A percentile compares a stretch with the other conserved stretches of the same genome.
These are phyloP conservation scores for Drosophila longiperda DNA, from an alignment of 2,888 invertebrate genomes.

Conservation along the genomic window DNA sequence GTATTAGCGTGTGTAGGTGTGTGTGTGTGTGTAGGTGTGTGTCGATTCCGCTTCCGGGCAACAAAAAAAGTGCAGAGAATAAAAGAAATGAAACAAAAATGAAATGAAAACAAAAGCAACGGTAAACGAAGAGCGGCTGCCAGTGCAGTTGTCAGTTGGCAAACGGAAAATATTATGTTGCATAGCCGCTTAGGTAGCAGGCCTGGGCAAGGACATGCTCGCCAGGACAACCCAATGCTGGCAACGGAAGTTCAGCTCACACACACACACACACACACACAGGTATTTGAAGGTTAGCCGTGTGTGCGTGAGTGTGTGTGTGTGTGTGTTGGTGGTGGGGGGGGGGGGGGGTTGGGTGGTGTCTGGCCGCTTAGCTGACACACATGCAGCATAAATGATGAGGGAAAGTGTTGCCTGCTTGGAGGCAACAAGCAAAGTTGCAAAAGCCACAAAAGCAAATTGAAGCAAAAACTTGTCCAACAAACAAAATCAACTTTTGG, in stretches of 20 bases:
- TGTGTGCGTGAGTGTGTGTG: too few species aligned
- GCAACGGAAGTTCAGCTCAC: conserved; percentile 55
- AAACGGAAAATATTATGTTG: conserved; percentile 72
- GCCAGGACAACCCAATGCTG: conserved; percentile 41
- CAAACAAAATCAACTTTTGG: not conserved
- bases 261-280: conserved; percentile 23
- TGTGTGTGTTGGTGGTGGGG: too few species aligned
- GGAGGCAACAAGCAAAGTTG: conserved; percentile 8
- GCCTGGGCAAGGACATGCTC: conserved; percentile 43
- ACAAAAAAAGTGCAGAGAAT: conserved; percentile 6
- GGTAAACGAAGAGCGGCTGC: conserved; percentile 38
- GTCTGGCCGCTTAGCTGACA: conserved; percentile 40
- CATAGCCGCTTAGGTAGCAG: conserved; percentile 47
- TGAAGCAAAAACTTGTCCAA: not conserved
- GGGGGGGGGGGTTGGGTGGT: not conserved
- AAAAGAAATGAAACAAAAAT: conserved; percentile 48
- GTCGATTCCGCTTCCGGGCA: conserved; percentile 65
- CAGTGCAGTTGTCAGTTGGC: conserved; percentile 49
- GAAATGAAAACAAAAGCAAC: conserved; percentile 49
- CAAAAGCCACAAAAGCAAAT: not conserved
- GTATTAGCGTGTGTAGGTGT: not conserved
- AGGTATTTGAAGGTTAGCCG: conserved; percentile 44
- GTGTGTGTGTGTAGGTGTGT: conserved; percentile 29
- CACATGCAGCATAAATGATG: conserved; percentile 41
- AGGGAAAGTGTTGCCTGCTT: conserved; percentile 42